phyloP scores from a whole-genome alignment of 1,140 invertebrate species.

The Drosophila parvula region DNA sequence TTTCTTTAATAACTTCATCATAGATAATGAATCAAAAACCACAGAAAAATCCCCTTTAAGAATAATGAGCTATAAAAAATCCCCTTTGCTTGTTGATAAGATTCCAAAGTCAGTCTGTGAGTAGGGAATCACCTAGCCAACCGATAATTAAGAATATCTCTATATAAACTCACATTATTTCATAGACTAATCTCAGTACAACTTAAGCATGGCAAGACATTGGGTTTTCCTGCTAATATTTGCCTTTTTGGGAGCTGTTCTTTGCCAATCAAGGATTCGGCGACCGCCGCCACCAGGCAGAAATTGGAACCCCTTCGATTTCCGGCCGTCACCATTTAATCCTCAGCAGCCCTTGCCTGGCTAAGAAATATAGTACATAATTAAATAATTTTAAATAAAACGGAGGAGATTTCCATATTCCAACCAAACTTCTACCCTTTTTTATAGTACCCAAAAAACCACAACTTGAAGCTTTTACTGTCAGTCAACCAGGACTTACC shows the following conservation, averaged over 20 bases:
- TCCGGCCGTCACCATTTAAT: slow-evolving; percentile 7
- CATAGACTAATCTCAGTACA: neutral
- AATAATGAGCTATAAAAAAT: neutral
- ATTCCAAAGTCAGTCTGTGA: neutral
- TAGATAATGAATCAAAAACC: neutral
- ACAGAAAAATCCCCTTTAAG: neutral
- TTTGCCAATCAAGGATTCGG: neutral
- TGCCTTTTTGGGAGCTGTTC: neutral
- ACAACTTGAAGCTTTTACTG: slow-evolving; percentile 8
- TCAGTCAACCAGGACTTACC: slow-evolving; percentile 28
- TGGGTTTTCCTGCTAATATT: slow-evolving; percentile 11
- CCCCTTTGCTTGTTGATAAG: neutral
- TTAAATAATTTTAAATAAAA: neutral
- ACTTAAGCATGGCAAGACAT: neutral
- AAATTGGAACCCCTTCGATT: slow-evolving; percentile 5
- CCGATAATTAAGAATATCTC: neutral
- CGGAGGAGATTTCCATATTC: accelerated
- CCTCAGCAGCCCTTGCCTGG: neutral
- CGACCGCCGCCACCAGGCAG: neutral
- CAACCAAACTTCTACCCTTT: neutral
- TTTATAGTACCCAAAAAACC: neutral
- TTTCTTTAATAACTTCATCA: neutral
- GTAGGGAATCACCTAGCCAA: neutral
- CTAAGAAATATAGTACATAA: neutral
- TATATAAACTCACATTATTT: neutral